Evolutionary conservation across 1,140 invertebrate genomes (phyloP).

Genomic region (Polypedilum vanderplanki): DNA sequence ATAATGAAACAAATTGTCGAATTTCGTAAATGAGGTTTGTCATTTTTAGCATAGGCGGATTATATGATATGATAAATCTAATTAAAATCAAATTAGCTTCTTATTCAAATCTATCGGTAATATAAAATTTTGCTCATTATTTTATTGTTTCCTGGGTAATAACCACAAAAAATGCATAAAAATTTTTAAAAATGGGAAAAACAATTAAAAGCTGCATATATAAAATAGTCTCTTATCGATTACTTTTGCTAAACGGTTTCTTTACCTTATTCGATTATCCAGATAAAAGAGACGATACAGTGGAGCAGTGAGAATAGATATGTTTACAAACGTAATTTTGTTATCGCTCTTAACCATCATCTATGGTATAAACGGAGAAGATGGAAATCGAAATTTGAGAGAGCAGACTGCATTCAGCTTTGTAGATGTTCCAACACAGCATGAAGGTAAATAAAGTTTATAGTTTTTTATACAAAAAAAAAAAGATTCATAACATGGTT

Average conservation of each 20-base stretch:
- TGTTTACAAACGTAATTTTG: constrained; percentile 7
- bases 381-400: constrained; percentile 1
- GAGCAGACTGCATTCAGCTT: background rate
- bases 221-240: background rate
- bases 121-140: background rate
- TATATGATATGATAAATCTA: background rate
- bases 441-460: background rate
- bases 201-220: background rate
- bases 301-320: background rate
- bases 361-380: background rate
- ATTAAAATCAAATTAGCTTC: background rate
- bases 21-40: background rate
- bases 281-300: background rate
- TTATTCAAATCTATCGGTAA: background rate
- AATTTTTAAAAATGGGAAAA: background rate
- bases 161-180: background rate
- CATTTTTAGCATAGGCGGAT: background rate
- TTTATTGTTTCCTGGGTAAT: background rate
- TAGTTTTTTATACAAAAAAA: background rate
- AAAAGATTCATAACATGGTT: background rate
- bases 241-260: background rate
- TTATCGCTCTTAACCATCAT: constrained; percentile 22
- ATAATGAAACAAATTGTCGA: background rate
- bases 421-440: background rate
- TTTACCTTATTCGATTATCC: background rate